A percentile compares a stretch with the other conserved stretches of the same genome.
phyloP scores from a whole-genome alignment of 1,140 invertebrate genomes.

The Neocloeon triangulifer region DNA sequence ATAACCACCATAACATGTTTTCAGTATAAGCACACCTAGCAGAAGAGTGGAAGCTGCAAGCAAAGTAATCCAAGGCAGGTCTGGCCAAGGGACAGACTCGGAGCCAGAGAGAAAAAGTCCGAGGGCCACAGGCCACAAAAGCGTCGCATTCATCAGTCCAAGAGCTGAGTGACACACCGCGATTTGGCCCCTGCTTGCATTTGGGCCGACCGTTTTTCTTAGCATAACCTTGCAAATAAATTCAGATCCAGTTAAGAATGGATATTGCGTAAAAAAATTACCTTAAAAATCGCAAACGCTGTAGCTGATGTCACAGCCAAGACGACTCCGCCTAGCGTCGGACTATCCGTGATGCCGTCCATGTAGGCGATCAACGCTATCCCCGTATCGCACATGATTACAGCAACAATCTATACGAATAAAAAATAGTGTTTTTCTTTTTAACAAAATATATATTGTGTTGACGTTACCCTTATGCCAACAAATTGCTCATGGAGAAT shows the following conservation, averaged over 20 bases:
- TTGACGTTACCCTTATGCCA: conserved; percentile 60
- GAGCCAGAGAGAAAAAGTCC: conserved; percentile 62
- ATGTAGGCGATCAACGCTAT: conserved; percentile 85
- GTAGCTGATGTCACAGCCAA: conserved; percentile 69
- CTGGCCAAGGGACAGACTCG: conserved; percentile 53
- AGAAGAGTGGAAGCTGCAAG: conserved; percentile 51
- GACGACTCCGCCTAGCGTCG: conserved; percentile 77
- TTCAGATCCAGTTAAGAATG: neutral
- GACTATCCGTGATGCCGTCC: conserved; percentile 78
- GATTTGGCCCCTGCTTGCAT: conserved; percentile 66
- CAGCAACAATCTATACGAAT: conserved; percentile 62
- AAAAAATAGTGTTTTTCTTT: conserved; percentile 3
- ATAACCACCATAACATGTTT: neutral
- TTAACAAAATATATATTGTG: conserved; percentile 1
- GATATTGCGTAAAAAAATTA: conserved; percentile 17
- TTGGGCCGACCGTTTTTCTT: conserved; percentile 77
- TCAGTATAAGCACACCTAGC: conserved; percentile 31
- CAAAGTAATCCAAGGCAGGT: conserved; percentile 58
- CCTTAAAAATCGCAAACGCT: conserved; percentile 79
- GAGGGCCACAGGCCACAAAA: conserved; percentile 70
- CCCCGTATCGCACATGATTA: conserved; percentile 83
- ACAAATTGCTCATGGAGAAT: conserved; percentile 91
- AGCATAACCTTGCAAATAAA: conserved; percentile 84
- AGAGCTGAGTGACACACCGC: conserved; percentile 71
- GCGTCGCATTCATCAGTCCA: conserved; percentile 54